Percentiles rank a stretch among this genome's conserved stretches.
phyloP scores from a whole-genome alignment of 1,140 invertebrate species.

The Drosophila mojavensis region DNA sequence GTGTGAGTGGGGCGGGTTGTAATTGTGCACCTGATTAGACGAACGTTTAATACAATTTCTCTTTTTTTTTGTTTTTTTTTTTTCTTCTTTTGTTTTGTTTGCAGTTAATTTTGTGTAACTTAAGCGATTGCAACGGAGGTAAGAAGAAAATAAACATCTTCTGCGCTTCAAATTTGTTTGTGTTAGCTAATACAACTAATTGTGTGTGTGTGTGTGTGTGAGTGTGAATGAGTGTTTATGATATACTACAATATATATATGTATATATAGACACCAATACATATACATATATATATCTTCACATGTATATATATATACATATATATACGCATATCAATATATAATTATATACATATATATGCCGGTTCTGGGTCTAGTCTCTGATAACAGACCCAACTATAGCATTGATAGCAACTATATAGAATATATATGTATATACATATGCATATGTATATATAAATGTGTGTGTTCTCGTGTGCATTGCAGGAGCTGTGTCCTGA shows the following conservation, averaged over 20 bases:
- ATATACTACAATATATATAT: neutral
- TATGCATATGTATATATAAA: neutral
- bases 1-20: constrained; percentile 1
- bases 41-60: too few relatives aligned
- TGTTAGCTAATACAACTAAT: constrained; percentile 30
- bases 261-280: neutral
- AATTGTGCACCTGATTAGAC: constrained; percentile 24
- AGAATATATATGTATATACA: constrained; percentile 12
- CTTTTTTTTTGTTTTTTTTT: neutral
- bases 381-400: constrained; percentile 28
- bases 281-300: neutral
- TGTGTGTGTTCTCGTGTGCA: neutral
- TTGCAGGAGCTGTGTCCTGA: constrained; percentile 5
- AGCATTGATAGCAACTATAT: constrained; percentile 31
- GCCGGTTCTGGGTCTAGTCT: constrained; percentile 14
- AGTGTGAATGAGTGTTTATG: constrained; percentile 6
- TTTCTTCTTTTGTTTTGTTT: neutral
- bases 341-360: neutral
- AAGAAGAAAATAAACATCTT: constrained; percentile 4
- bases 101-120: constrained; percentile 7
- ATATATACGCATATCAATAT: neutral
- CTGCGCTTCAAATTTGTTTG: constrained; percentile 28
- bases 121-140: constrained; percentile 10
- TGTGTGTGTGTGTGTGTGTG: neutral
- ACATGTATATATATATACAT: neutral